Evolutionary conservation across 30 jellyfish, hydroid and myxozoan genomes (phyloP).

Genomic region (Aurelia sp.): DNA sequence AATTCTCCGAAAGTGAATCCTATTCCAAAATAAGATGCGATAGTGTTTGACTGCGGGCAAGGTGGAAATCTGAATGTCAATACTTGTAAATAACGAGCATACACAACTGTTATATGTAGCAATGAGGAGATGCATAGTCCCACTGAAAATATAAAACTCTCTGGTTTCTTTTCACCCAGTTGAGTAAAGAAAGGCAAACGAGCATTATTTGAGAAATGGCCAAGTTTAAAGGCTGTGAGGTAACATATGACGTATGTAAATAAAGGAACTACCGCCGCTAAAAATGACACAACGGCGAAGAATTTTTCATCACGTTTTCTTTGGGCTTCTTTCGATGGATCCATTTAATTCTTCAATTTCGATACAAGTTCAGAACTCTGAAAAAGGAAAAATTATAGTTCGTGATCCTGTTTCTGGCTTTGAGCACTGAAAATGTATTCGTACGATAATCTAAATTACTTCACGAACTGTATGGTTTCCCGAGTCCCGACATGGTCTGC

Average conservation of each 20-base stretch:
- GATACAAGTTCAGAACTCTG: no score
- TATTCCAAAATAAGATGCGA: slow-evolving; percentile 21
- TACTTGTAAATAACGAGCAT: slow-evolving; percentile 36
- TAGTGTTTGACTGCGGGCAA: slow-evolving; percentile 21
- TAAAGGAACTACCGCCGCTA: slow-evolving; percentile 40
- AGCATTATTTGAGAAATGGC: slow-evolving; percentile 6
- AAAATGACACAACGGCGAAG: slow-evolving; percentile 5
- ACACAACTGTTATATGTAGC: slow-evolving; percentile 19
- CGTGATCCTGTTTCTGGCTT: no score
- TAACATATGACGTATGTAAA: slow-evolving; percentile 21
- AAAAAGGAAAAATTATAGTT: no score
- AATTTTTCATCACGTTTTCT: no score
- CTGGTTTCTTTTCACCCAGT: slow-evolving; percentile 28
- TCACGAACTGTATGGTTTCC: no score
- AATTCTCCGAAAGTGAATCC: slow-evolving; percentile 28
- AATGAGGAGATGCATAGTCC: slow-evolving; percentile 33
- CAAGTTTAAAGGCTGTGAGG: slow-evolving; percentile 30
- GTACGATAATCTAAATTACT: no score
- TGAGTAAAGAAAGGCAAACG: slow-evolving; percentile 24
- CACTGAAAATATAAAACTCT: slow-evolving; percentile 20
- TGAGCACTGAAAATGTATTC: no score
- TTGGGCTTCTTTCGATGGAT: background rate
- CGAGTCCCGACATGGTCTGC: no score
- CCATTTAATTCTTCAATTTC: background rate
- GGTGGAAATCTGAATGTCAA: slow-evolving; percentile 20